Conservation (phyloP, 1,140 invertebrate genomes). For the Caenorhabditis tropicalis region DNA sequence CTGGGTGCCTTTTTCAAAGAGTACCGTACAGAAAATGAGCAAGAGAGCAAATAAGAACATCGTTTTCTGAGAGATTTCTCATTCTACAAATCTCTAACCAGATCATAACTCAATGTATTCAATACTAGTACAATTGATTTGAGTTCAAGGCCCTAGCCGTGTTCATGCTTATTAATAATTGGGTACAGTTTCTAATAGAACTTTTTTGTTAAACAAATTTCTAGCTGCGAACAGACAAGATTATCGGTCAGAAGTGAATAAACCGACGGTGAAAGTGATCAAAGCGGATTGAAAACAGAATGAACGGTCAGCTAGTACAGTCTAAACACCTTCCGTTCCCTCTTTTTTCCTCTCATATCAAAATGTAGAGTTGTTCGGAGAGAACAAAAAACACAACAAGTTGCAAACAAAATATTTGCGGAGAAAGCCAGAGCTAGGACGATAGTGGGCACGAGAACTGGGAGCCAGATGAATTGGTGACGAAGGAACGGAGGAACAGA, state of each 20-base stretch:
- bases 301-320: slow-evolving; percentile 12
- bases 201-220: background rate
- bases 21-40: background rate
- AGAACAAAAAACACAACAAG: slow-evolving; percentile 10
- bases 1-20: too few species aligned
- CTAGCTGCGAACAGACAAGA: background rate
- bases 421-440: background rate
- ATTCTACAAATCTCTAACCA: too few species aligned
- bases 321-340: background rate
- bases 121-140: too few species aligned
- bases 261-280: slow-evolving; percentile 20
- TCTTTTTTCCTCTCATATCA: background rate
- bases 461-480: slow-evolving; percentile 29
- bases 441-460: slow-evolving; percentile 19
- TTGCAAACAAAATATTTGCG: slow-evolving; percentile 45
- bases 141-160: too few species aligned
- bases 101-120: too few species aligned
- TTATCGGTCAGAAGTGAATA: slow-evolving; percentile 39
- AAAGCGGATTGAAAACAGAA: slow-evolving; percentile 28
- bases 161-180: too few species aligned
- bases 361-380: background rate
- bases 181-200: background rate
- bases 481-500: background rate
- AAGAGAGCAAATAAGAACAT: too few species aligned
- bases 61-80: too few species aligned